These are phyloP conservation scores for Amblyteles armatorius DNA, from an alignment of 2,888 invertebrate species.

Conservation along the genomic window DNA sequence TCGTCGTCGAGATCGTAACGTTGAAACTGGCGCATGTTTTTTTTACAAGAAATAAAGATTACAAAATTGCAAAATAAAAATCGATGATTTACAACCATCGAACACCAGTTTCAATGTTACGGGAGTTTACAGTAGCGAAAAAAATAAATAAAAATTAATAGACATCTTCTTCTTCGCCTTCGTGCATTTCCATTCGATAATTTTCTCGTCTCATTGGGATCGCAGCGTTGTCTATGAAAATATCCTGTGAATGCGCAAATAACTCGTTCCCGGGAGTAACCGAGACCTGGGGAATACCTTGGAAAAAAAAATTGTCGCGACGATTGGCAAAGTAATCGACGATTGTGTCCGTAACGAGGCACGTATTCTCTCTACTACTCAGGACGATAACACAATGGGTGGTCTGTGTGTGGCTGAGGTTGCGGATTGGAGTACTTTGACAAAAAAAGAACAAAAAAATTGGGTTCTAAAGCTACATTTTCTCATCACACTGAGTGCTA, in stretches of 20 bases:
- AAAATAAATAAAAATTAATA: neutral
- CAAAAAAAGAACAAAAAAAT: conserved; percentile 21
- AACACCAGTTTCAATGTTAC: conserved; percentile 41
- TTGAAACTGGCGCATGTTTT: conserved; percentile 12
- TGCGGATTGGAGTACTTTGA: conserved; percentile 44
- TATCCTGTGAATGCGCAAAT: conserved; percentile 53
- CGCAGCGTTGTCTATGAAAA: conserved; percentile 25
- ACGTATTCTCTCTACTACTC: conserved; percentile 43
- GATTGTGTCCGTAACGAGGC: neutral
- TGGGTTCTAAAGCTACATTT: conserved; percentile 45
- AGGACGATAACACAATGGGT: conserved; percentile 22
- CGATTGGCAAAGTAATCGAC: conserved; percentile 12
- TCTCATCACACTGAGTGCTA: conserved; percentile 47
- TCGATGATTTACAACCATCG: neutral
- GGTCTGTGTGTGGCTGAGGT: conserved; percentile 32
- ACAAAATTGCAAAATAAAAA: no score
- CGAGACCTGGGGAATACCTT: neutral
- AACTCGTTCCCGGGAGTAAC: conserved; percentile 37
- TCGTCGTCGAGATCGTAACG: conserved; percentile 15
- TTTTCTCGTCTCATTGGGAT: neutral
- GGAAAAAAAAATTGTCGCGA: conserved; percentile 2
- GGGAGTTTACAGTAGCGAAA: conserved; percentile 1
- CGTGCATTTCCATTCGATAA: conserved; percentile 17
- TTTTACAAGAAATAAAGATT: no score
- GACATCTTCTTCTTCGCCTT: conserved; percentile 34